A percentile compares a stretch with the other conserved stretches of the same genome.
phyloP scores from a whole-genome alignment of 2,888 invertebrate species.

The Hydroisotoma schaefferi region DNA sequence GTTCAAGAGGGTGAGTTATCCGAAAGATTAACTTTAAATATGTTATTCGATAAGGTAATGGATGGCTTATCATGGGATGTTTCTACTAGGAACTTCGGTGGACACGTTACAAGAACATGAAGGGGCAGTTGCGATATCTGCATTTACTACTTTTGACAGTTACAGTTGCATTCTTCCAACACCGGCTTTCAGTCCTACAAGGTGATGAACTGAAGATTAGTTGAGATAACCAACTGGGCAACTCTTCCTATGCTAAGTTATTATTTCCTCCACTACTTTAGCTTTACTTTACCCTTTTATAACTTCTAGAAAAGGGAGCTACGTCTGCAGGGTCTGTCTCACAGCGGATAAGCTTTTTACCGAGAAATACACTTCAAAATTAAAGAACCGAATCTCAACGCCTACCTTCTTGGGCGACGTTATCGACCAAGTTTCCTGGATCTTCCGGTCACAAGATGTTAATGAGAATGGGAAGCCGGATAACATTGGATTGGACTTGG shows the following conservation, averaged over 20 bases:
- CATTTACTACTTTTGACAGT: conserved; percentile 23
- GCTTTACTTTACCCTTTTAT: conserved; percentile 11
- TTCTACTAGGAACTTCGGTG: conserved; percentile 21
- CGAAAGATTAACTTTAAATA: neutral
- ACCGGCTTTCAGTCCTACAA: conserved; percentile 30
- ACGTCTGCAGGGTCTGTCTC: conserved; percentile 45
- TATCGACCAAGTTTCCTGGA: conserved; percentile 46
- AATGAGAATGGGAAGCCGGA: conserved; percentile 34
- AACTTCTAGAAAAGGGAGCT: conserved; percentile 37
- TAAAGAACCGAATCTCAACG: neutral
- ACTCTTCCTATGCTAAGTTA: too few species aligned
- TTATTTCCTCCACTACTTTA: too few species aligned
- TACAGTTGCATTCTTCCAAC: conserved; percentile 45
- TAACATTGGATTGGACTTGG: conserved; percentile 43
- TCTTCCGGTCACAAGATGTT: conserved; percentile 42
- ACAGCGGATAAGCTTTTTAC: conserved; percentile 32
- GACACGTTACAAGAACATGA: conserved; percentile 37
- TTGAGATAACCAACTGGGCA: too few species aligned
- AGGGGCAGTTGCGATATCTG: conserved; percentile 42
- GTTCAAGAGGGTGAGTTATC: conserved; percentile 25
- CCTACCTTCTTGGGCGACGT: conserved; percentile 22
- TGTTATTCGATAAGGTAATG: neutral
- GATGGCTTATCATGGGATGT: too few species aligned
- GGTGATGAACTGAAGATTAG: too few species aligned
- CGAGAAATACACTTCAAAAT: conserved; percentile 15